Base-by-base conservation (phyloP, 2,797 vertebrate species). In the Sebastes jordani region DNA sequence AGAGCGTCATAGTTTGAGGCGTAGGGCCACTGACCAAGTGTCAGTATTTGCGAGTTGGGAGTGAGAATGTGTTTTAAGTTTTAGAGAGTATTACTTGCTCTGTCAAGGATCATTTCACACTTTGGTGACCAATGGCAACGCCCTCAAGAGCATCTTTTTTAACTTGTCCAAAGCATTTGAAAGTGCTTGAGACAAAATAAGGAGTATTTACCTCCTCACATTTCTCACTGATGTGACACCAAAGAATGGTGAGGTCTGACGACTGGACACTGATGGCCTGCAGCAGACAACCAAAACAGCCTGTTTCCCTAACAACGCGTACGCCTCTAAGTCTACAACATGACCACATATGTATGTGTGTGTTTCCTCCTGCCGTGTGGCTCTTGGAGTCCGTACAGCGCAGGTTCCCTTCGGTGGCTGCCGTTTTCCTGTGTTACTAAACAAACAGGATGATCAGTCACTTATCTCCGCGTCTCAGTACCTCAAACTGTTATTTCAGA, bases 391-490 rank as follows among this genome's bases (percentile, higher is more conserved):
- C 66, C n/a, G 54, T 52, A 22, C 7, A 56, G 16, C 18, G 18
- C 64, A 32, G 54, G 52, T 46, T 73, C 85, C 77, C 66, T 22
- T 29, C 3, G 5, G 56, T 66, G 65, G 73, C 46, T 63, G 59
- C 71, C 11, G 9, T 81, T 89, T 86, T 80, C 84, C 78, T 63
- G 22, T 71, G 38, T 64, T 72, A 23, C 88, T 77, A 78, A 87
- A 74, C 76, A 78, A 92, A 89, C 87, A 90, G 88, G 88, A 90
- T 82, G 86, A 85, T 74, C 69, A 25, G 46, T 87, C 59, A 69
- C 74, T 87, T 78, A 82, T 88, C 83, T 84, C 56, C 23, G 55
- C 3, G 8, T 46, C 71, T 82, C 78, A 76, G 64, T 20, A 25
- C 30, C 71, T 81, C 59, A 30, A 5, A 30, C 62, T 88, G 83